These are phyloP conservation scores for Lineus longissimus DNA, from an alignment of 1,140 invertebrate species.

Conservation along the genomic window DNA sequence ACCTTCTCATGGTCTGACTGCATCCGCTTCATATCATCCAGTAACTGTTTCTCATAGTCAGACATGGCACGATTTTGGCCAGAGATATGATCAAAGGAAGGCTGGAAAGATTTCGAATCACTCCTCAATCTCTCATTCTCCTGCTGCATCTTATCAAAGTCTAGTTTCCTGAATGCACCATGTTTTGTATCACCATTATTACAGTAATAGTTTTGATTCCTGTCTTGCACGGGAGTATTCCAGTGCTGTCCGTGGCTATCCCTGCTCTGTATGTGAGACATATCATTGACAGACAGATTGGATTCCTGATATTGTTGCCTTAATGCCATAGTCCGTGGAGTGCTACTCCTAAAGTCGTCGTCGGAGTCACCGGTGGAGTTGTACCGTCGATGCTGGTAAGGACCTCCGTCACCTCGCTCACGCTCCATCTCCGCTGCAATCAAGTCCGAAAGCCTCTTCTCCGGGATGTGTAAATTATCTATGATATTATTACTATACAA, in stretches of 20 bases:
- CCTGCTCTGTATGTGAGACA: not conserved
- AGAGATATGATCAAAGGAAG: not conserved
- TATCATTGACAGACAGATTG: not conserved
- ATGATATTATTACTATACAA: not conserved
- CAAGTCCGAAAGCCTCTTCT: not conserved
- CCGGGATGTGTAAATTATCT: not conserved
- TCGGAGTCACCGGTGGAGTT: too few relatives aligned
- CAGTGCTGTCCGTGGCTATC: not conserved
- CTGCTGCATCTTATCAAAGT: not conserved
- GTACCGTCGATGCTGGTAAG: too few relatives aligned
- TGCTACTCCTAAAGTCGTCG: not conserved
- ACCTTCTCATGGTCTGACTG: slow-evolving; percentile 43
- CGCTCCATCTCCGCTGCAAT: not conserved
- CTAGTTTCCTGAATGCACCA: slow-evolving; percentile 3
- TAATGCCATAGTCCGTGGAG: not conserved
- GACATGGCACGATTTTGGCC: slow-evolving; percentile 38
- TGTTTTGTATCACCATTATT: not conserved
- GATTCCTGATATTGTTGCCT: not conserved
- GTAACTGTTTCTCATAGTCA: slow-evolving; percentile 50
- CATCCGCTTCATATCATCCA: slow-evolving; percentile 49
- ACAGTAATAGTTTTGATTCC: not conserved
- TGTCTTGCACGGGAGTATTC: not conserved
- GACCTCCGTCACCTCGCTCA: not conserved
- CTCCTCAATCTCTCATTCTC: not conserved
- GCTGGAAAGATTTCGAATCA: not conserved